Percentiles rank a stretch among this genome's conserved stretches.
Evolutionary conservation across 1,140 invertebrate species (phyloP).

Genomic region (Papilio polyxenes): DNA sequence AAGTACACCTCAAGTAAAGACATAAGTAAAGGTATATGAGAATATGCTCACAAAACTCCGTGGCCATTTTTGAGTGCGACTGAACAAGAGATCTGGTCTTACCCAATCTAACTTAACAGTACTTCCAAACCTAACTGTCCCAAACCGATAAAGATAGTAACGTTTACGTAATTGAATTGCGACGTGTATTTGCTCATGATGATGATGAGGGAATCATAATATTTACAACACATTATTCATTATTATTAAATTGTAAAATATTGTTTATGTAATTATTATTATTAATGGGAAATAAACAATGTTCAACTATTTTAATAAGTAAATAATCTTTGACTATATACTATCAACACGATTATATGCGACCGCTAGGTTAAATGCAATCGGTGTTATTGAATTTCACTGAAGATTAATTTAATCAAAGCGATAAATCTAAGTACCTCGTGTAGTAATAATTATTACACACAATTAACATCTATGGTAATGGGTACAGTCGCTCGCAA

Average conservation of each 20-base stretch:
- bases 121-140: not conserved
- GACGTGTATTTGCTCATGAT: not conserved
- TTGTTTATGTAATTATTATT: not conserved
- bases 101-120: no score
- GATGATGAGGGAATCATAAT: not conserved
- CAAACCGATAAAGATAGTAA: not conserved
- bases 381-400: constrained; percentile 27
- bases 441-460: constrained; percentile 52
- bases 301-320: not conserved
- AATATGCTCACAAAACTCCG: no score
- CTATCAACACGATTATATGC: not conserved
- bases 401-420: constrained; percentile 42
- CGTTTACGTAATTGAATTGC: not conserved
- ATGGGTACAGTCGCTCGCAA: constrained; percentile 63
- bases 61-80: no score
- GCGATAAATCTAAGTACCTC: constrained; percentile 55
- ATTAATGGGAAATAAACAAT: constrained; percentile 2
- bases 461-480: constrained; percentile 63
- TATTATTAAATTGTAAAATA: no score
- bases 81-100: no score
- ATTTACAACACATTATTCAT: no score
- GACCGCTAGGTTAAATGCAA: constrained; percentile 17
- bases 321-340: not conserved
- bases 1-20: no score
- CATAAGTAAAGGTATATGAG: no score